These are phyloP conservation scores for Eidolon helvum DNA, from an alignment of 2,113 vertebrate species.

Conservation along the genomic window DNA sequence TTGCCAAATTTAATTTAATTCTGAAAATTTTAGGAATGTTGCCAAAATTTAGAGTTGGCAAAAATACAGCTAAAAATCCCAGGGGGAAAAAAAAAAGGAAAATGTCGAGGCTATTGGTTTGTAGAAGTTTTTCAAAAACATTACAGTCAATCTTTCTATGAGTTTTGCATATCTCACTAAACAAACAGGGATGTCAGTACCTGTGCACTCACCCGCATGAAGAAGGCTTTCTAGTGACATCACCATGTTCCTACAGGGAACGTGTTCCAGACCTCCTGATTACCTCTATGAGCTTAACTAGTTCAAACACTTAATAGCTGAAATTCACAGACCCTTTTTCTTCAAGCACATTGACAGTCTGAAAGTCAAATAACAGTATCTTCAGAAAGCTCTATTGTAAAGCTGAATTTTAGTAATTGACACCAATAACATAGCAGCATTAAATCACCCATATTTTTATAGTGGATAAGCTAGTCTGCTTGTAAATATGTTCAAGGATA, in stretches of 20 bases:
- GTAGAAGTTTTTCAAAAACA: background rate
- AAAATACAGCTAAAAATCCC: background rate
- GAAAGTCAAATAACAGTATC: conserved; percentile 65
- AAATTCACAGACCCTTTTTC: conserved; percentile 65
- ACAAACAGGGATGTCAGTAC: background rate
- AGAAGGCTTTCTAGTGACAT: background rate
- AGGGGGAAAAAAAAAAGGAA: background rate
- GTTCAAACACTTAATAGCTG: conserved; percentile 45
- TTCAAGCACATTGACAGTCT: conserved; percentile 65
- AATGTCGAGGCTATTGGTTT: background rate
- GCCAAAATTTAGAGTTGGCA: background rate
- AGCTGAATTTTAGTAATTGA: conserved; percentile 81
- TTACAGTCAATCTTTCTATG: background rate
- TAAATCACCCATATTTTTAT: conserved; percentile 81
- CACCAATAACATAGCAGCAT: conserved; percentile 78
- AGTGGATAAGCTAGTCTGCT: conserved; percentile 79
- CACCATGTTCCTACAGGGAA: background rate
- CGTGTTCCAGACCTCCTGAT: background rate
- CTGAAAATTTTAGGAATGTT: background rate
- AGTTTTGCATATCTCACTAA: background rate
- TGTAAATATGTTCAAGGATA: conserved; percentile 86
- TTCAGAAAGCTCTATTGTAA: conserved; percentile 79
- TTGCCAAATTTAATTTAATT: conserved; percentile 41
- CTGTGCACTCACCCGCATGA: background rate
- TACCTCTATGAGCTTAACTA: conserved; percentile 36